Percentiles rank a stretch among this genome's conserved stretches.
Evolutionary conservation across 2,797 vertebrate genomes (phyloP).

Genomic region (Xenopus petersii): DNA sequence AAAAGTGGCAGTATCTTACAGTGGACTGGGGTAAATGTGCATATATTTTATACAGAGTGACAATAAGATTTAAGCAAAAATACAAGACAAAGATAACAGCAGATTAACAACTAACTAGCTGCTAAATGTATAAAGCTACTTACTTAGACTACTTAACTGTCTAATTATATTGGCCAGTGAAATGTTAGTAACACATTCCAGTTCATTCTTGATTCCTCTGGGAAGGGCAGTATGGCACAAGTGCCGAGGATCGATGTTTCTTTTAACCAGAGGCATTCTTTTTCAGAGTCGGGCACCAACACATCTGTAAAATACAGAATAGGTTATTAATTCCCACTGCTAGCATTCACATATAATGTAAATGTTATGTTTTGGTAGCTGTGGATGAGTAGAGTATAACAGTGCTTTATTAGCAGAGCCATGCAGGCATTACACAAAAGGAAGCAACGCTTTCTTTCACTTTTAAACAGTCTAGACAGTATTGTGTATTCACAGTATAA

Average conservation of each 20-base stretch:
- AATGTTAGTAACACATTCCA: slow-evolving; percentile 98
- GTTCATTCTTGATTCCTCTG: slow-evolving; percentile 90
- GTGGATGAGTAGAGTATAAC: no score
- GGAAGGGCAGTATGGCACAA: slow-evolving; percentile 95
- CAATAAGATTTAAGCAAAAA: background rate
- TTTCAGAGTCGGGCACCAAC: slow-evolving; percentile 58
- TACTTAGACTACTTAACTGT: slow-evolving; percentile 96
- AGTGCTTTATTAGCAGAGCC: no score
- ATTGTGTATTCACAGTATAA: no score
- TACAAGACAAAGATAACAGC: slow-evolving; percentile 15
- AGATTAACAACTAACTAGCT: background rate
- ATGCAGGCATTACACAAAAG: no score
- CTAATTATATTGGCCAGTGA: slow-evolving; percentile 97
- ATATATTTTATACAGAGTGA: no score
- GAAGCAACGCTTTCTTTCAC: no score
- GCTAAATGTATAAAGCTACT: slow-evolving; percentile 59
- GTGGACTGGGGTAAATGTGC: no score
- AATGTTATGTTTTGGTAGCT: no score
- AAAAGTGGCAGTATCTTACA: no score
- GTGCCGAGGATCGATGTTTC: slow-evolving; percentile 95
- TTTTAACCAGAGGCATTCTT: slow-evolving; percentile 96
- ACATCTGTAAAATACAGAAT: slow-evolving; percentile 53
- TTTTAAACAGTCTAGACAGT: no score
- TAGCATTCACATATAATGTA: no score
- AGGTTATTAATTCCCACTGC: no score